Base-by-base conservation (phyloP, 1,140 invertebrate genomes). In the Thaumetopoea pityocampa region DNA sequence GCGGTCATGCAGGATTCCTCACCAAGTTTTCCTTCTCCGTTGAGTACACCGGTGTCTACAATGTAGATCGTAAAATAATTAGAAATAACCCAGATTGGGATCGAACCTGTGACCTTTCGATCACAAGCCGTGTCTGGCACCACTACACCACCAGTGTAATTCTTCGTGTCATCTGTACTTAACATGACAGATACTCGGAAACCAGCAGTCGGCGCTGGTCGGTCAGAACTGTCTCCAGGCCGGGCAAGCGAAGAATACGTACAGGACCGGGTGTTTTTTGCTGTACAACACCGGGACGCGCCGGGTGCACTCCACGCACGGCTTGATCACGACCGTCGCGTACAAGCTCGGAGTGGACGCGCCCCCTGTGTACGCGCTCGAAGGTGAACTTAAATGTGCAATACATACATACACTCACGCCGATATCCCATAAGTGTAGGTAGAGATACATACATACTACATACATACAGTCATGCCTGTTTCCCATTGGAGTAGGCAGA, bases 191-290 rank as follows among this genome's bases (percentile, higher is more conserved):
- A 94, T 95, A 69, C 76, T 98, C 65, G 97, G 97, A 14, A 97
- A 99, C 81, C 97, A 99, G 74, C 96, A 98, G 85, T 92, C 97
- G 1, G 96, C 98, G 4, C 77, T 99, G 8, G 90, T 99, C 0
- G 98, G 98, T 0, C 98, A 99, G 71, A 91, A 93, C 71, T 99
- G 98, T 70, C 88, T 99, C 26, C 89, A 90, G 40, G 89, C 91
- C 6, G 97, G 98, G 0, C 93, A 96, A 71, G 96, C 96, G 0
- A 99, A 99, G 86, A 97, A 95, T 73, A 99, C 98, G 0, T 97
- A 98, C 74, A 92, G 98, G 9, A 98, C 96, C 24, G 98, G 98
- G 0, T 98, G 97, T 56, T 99, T 99, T 72, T 86, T 99, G 7
- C 85, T 99, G 0, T 98, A 95, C 79, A 99, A 99, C 64, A 99